Base-by-base conservation (phyloP, 2,888 invertebrate species). In the Suillia variegata region DNA sequence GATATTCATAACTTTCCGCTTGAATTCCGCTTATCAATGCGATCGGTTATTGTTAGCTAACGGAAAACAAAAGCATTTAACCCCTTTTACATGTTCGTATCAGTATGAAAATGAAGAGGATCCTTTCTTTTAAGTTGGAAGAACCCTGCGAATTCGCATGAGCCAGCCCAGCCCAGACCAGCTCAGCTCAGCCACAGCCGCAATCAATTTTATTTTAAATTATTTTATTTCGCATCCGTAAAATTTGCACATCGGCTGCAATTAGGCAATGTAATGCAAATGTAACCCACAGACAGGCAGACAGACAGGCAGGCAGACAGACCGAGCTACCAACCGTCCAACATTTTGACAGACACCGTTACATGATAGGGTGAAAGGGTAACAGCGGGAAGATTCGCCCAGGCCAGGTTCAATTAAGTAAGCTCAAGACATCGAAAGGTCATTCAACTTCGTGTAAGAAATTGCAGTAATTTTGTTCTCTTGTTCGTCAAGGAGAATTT, bases 161-260 rank as follows among this genome's bases (percentile, higher is more conserved):
- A 61, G 57, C 59, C 64, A 68, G 72, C 70, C 68, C 69, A 72
- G n/a, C n/a, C n/a, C n/a, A n/a, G n/a, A n/a, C n/a, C n/a, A n/a
- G n/a, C n/a, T n/a, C n/a, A n/a, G n/a, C n/a, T n/a, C n/a, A n/a
- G n/a, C n/a, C n/a, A n/a, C n/a, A n/a, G 69, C 75, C 74, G 70
- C 72, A 74, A 75, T 75, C 75, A 72, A 74, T 76, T 64, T 62
- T 71, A 70, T 59, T 61, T n/a, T n/a, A n/a, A n/a, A n/a, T n/a
- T n/a, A n/a, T n/a, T 59, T 57, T 64, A 65, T 63, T 59, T 61
- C 59, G 54, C 54, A 62, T 58, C 66, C 73, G 67, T 70, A 65
- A 67, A 70, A 73, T 67, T 67, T 63, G 68, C 68, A 67, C 65
- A 65, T 58, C 62, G 17, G 17, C 61, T 21, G 57, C 52, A 52